Base-by-base conservation (phyloP, 2,797 vertebrate genomes). In the Enoplosus armatus region DNA sequence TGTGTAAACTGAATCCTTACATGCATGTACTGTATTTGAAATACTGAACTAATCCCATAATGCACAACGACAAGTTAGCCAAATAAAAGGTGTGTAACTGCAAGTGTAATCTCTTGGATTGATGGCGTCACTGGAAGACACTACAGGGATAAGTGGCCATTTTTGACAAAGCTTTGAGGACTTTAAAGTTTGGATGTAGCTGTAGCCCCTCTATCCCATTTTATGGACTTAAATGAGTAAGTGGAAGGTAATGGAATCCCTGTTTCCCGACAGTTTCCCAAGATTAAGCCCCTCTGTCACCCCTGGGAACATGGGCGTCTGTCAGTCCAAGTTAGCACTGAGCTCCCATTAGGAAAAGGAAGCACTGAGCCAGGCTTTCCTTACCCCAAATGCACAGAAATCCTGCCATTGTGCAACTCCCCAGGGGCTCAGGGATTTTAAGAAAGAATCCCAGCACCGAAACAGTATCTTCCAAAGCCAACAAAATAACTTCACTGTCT, bases 321-420 rank as follows among this genome's bases (percentile, higher is more conserved):
- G 88, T 92, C 90, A 89, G 83, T 80, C 87, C 78, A 63, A 27
- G 84, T 92, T 88, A 87, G 68, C 65, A 20, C 26, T 72, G 71
- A 90, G 62, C 51, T 79, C 62, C 69, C 41, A 79, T 80, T 67
- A 81, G 69, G 14, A 83, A 75, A 58, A 85, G 79, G 85, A 92
- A 90, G 70, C 35, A 64, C 29, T 53, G 70, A 84, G 81, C 75
- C 68, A 33, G 59, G 53, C 82, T 88, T 86, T 83, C 79, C 77
- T 80, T 41, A 18, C 72, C 56, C 60, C 61, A 70, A 83, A 87
- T 85, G 75, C 82, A 86, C 89, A 92, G 84, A 91, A 85, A 92
- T 92, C 88, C 88, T 85, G 82, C 85, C 82, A 89, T 92, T 93
- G 87, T 93, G 59, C 50, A 55, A 85, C 90, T 82, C 88, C 62